Percentiles rank a stretch among this genome's conserved stretches.
phyloP scores from a whole-genome alignment of 2,888 invertebrate genomes.

The Xanthia togata region DNA sequence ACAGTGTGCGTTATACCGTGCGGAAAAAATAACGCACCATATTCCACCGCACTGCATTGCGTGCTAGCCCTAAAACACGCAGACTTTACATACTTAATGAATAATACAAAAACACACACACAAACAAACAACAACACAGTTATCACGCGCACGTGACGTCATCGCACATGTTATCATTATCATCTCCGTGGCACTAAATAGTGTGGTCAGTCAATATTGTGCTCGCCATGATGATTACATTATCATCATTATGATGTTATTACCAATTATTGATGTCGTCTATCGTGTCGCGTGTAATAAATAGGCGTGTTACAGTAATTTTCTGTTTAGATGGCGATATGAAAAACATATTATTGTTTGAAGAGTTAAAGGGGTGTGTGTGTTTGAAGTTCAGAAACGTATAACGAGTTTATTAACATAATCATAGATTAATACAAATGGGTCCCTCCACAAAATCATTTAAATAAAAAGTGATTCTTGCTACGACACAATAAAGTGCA shows the following conservation, averaged over 20 bases:
- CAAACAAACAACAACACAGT: conserved; percentile 6
- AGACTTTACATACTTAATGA: neutral
- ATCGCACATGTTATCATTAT: conserved; percentile 13
- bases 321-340: neutral
- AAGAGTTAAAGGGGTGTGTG: neutral
- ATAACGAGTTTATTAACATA: no score
- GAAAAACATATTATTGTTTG: conserved; percentile 30
- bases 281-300: conserved; percentile 34
- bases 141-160: conserved; percentile 30
- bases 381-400: no score
- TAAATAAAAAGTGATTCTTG: no score
- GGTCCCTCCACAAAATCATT: no score
- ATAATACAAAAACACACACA: neutral
- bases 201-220: conserved; percentile 33
- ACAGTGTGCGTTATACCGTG: no score
- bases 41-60: no score
- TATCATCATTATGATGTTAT: conserved; percentile 28
- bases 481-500: no score
- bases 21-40: no score
- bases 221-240: conserved; percentile 35
- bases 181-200: neutral
- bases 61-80: neutral
- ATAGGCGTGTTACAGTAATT: conserved; percentile 6
- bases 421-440: no score
- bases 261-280: conserved; percentile 1